Percentiles rank a stretch among this genome's conserved stretches.
Evolutionary conservation across 2,113 vertebrate genomes (phyloP).

Genomic region (Urocolius indicus): DNA sequence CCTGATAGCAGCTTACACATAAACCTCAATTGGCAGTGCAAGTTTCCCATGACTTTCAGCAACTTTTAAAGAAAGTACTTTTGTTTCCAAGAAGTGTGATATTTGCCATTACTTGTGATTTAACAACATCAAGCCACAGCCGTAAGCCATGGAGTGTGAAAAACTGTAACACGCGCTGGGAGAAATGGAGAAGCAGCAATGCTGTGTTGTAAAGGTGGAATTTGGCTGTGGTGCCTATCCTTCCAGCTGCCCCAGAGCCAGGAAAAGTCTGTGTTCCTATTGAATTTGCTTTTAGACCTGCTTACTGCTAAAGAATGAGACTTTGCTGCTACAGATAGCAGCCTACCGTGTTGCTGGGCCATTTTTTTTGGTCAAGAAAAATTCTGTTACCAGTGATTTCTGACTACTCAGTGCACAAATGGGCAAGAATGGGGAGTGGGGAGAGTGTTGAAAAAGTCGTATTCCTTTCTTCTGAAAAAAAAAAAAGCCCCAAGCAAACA

Average conservation of each 20-base stretch:
- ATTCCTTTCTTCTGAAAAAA: background rate
- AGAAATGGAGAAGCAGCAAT: background rate
- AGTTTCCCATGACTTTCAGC: background rate
- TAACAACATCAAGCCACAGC: background rate
- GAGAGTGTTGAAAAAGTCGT: background rate
- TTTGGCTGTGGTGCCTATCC: background rate
- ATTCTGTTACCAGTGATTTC: background rate
- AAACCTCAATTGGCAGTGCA: background rate
- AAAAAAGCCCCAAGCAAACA: background rate
- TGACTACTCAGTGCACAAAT: background rate
- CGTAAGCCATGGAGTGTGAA: rapidly evolving
- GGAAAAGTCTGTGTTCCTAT: background rate
- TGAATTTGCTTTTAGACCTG: background rate
- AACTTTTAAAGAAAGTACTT: background rate
- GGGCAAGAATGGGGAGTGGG: background rate
- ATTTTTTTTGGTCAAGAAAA: background rate
- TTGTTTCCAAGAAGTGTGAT: background rate
- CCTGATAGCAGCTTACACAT: background rate
- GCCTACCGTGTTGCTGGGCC: background rate
- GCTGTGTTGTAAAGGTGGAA: background rate
- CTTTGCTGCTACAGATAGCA: background rate
- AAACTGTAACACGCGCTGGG: rapidly evolving
- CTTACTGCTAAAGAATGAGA: background rate
- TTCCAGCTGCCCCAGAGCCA: background rate
- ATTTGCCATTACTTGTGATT: background rate